phyloP scores from a whole-genome alignment of 2,888 invertebrate genomes.

The Homarus gammarus region DNA sequence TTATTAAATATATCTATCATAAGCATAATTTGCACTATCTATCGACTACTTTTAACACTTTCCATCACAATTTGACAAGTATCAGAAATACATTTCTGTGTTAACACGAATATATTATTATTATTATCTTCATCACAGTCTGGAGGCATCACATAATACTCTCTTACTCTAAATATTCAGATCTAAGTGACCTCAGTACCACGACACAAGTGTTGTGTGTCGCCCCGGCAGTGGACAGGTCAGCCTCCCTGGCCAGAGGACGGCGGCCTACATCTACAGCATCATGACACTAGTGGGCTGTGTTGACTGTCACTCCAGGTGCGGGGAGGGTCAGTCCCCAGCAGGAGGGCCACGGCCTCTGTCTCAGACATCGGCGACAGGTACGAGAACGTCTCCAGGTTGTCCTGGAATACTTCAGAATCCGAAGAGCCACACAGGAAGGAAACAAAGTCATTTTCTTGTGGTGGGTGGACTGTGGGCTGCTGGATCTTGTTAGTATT shows the following conservation, averaged over 20 bases:
- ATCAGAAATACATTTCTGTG: not conserved
- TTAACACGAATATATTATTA: not conserved
- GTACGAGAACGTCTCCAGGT: slow-evolving; percentile 36
- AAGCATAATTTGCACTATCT: slow-evolving; percentile 18
- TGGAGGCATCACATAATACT: not conserved
- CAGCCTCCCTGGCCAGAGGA: not conserved
- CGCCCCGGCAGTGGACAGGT: not conserved
- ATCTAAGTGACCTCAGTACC: not conserved
- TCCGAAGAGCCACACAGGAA: slow-evolving; percentile 36
- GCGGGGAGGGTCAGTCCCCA: slow-evolving; percentile 25
- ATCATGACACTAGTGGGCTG: slow-evolving; percentile 39
- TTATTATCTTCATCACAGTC: slow-evolving; percentile 13
- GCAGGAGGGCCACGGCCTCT: slow-evolving; percentile 52
- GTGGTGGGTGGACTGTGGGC: not conserved
- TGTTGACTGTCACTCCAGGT: slow-evolving; percentile 41
- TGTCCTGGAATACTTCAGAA: slow-evolving; percentile 30
- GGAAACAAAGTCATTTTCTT: slow-evolving; percentile 27
- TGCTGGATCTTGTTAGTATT: slow-evolving; percentile 27
- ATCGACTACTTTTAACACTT: not conserved
- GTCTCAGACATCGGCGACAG: slow-evolving; percentile 40
- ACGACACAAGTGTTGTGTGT: not conserved
- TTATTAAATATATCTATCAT: slow-evolving; percentile 16
- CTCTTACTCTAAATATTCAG: not conserved
- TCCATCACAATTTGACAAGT: not conserved
- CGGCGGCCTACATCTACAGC: not conserved